phyloP scores from a whole-genome alignment of 1,140 invertebrate species.

The Anastatus disparis region DNA sequence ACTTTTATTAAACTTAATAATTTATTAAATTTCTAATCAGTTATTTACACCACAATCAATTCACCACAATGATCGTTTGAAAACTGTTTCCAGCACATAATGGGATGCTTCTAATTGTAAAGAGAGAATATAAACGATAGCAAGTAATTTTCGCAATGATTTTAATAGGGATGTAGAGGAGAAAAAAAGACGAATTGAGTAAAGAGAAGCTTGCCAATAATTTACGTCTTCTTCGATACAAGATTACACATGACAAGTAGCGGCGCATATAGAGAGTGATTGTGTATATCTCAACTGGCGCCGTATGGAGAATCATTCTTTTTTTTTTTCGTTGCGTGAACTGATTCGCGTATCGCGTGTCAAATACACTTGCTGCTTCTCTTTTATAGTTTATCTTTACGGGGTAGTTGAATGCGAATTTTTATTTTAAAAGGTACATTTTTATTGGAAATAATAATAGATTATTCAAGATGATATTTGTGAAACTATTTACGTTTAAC shows the following conservation, averaged over 20 bases:
- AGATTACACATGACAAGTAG: slow-evolving; percentile 36
- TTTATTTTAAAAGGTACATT: not conserved
- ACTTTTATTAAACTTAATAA: no score
- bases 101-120: not conserved
- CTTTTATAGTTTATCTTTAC: not conserved
- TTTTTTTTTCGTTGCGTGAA: slow-evolving; percentile 13
- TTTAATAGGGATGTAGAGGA: not conserved
- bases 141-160: slow-evolving; percentile 29
- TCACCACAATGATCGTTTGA: no score
- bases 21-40: no score
- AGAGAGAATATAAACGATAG: not conserved
- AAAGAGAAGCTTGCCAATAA: no score
- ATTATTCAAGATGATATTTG: no score
- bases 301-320: not conserved
- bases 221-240: slow-evolving; percentile 32
- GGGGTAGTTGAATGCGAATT: not conserved
- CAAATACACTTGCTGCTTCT: slow-evolving; percentile 26
- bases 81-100: no score
- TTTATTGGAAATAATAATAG: no score
- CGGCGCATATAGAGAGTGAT: slow-evolving; percentile 22
- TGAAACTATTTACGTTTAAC: no score
- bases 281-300: slow-evolving; percentile 19
- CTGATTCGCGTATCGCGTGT: slow-evolving; percentile 55
- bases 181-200: not conserved
- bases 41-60: no score